Conservation (phyloP, 2,888 invertebrate genomes). For the Limnephilus rhombicus region DNA sequence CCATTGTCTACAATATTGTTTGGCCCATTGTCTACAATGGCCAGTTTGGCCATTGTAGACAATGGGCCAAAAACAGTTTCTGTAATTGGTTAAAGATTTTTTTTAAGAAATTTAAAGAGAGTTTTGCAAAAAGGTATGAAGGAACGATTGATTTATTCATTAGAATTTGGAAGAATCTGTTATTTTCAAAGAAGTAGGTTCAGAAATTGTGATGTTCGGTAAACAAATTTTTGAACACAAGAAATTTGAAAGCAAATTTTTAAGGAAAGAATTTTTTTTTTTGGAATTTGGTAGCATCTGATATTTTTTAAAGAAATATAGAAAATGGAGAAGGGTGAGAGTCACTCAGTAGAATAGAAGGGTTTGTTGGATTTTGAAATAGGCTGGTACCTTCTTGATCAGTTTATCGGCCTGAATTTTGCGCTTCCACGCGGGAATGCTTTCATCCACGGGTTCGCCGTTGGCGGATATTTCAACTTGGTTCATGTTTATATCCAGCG, state of each 20-base stretch:
- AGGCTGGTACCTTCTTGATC: conserved; percentile 41
- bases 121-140: too few relatives aligned
- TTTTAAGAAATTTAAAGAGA: too few relatives aligned
- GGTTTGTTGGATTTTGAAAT: not conserved
- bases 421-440: conserved; percentile 54
- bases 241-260: not conserved
- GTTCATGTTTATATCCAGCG: not conserved
- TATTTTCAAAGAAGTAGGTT: too few relatives aligned
- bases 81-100: not conserved
- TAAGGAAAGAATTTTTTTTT: not conserved
- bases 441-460: conserved; percentile 31
- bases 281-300: not conserved
- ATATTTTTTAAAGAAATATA: not conserved
- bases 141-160: too few relatives aligned
- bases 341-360: not conserved
- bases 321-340: not conserved
- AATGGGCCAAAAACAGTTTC: not conserved
- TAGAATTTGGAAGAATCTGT: too few relatives aligned
- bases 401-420: conserved; percentile 47
- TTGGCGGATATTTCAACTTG: not conserved
- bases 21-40: too few relatives aligned
- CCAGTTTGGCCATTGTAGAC: too few relatives aligned
- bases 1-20: too few relatives aligned
- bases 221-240: too few relatives aligned
- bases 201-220: too few relatives aligned